Conservation (phyloP, 2,797 vertebrate genomes). For the Clarias pachynema region DNA sequence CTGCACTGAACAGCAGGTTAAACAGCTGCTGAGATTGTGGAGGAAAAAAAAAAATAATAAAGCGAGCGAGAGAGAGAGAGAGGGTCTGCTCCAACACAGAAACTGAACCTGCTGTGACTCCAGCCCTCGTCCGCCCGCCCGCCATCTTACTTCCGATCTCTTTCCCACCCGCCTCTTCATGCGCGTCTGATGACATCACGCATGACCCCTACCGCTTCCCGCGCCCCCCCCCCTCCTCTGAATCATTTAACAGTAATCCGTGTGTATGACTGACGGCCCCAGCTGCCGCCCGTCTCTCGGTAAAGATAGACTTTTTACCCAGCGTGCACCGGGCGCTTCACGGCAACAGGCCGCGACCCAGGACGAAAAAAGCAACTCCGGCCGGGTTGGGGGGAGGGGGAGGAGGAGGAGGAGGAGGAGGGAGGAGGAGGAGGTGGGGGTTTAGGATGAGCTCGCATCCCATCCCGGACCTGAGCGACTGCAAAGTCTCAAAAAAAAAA, state of each 20-base stretch:
- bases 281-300: slow-evolving; percentile 73
- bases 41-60: slow-evolving; percentile 61
- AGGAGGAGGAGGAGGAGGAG: too few relatives aligned
- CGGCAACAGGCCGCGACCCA: slow-evolving; percentile 79
- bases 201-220: slow-evolving; percentile 55
- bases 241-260: slow-evolving; percentile 72
- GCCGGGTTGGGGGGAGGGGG: too few relatives aligned
- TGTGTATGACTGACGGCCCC: slow-evolving; percentile 77
- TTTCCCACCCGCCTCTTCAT: background rate
- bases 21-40: slow-evolving; percentile 73
- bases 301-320: slow-evolving; percentile 72
- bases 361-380: slow-evolving; percentile 77
- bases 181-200: slow-evolving; percentile 63
- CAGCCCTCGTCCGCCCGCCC: too few relatives aligned
- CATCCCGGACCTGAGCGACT: background rate
- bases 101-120: too few relatives aligned
- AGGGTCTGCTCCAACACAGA: slow-evolving; percentile 44
- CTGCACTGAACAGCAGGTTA: slow-evolving; percentile 70
- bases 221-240: slow-evolving; percentile 48
- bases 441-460: background rate
- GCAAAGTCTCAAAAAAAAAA: background rate
- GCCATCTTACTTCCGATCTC: background rate
- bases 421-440: too few relatives aligned
- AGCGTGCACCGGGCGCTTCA: slow-evolving; percentile 61
- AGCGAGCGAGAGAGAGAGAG: slow-evolving; percentile 61